Conservation (phyloP, 2,888 invertebrate genomes). For the Napeogenes sylphis region DNA sequence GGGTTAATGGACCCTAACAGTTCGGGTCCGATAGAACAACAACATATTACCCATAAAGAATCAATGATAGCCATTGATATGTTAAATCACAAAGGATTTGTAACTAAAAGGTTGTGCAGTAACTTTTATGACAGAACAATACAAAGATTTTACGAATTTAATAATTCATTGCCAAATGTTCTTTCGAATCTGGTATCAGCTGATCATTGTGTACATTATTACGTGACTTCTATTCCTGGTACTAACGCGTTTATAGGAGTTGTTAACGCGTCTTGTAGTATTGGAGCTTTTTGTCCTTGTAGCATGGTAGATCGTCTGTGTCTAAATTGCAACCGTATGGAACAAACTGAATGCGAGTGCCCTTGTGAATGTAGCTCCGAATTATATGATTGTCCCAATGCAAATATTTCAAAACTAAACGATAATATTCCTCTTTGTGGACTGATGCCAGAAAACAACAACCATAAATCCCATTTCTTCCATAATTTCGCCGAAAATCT, state of each 20-base stretch:
- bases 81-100: conserved; percentile 89
- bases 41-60: conserved; percentile 94
- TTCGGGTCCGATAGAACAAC: conserved; percentile 85
- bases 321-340: conserved; percentile 95
- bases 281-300: conserved; percentile 93
- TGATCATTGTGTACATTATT: conserved; percentile 92
- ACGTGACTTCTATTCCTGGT: conserved; percentile 86
- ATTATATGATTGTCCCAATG: conserved; percentile 57
- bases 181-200: conserved; percentile 91
- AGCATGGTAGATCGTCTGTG: conserved; percentile 92
- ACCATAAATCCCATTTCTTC: conserved; percentile 71
- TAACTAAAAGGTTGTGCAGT: conserved; percentile 89
- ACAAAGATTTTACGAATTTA: conserved; percentile 90
- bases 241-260: conserved; percentile 94
- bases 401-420: conserved; percentile 50
- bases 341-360: conserved; percentile 95
- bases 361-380: conserved; percentile 91
- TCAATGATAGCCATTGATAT: conserved; percentile 93
- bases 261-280: conserved; percentile 91
- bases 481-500: conserved; percentile 74
- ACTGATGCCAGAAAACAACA: conserved; percentile 67
- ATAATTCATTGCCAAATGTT: conserved; percentile 85
- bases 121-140: conserved; percentile 90
- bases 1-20: conserved; percentile 83
- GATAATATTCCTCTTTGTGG: conserved; percentile 66